Percentiles rank a stretch among this genome's conserved stretches.
phyloP scores from a whole-genome alignment of 2,888 invertebrate genomes.

The Diploptera punctata region DNA sequence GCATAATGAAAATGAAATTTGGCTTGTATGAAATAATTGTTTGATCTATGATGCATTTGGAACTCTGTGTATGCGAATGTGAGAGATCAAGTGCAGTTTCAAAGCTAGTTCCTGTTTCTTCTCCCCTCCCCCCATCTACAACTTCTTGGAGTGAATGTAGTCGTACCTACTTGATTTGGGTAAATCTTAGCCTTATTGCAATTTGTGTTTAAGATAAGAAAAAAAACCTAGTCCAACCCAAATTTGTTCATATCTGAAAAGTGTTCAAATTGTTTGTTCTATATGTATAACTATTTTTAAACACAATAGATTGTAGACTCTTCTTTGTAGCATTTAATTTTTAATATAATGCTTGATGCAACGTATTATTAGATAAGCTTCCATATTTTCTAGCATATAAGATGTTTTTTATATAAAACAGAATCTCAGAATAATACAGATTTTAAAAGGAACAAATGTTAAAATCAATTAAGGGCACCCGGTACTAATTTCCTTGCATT shows the following conservation, averaged over 20 bases:
- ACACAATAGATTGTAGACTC: not conserved
- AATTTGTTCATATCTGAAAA: not conserved
- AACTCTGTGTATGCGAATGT: not conserved
- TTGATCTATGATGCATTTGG: no score
- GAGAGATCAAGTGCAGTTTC: not conserved
- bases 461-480: no score
- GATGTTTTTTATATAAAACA: not conserved
- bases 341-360: not conserved
- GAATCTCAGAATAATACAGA: no score
- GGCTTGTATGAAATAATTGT: not conserved
- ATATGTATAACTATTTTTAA: not conserved
- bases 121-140: not conserved
- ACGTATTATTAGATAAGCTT: not conserved
- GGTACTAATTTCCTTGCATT: no score
- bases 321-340: not conserved
- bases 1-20: not conserved
- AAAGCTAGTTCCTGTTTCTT: constrained; percentile 13
- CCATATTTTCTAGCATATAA: no score
- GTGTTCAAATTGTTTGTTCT: not conserved
- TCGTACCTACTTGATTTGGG: not conserved
- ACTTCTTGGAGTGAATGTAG: not conserved
- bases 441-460: no score
- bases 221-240: constrained; percentile 1
- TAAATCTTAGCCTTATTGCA: not conserved
- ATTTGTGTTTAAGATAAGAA: not conserved